Evolutionary conservation across 2,113 vertebrate species (phyloP), one percentile per base, ranked within the genome.

Genomic region (Archocentrus centrarchus): DNA sequence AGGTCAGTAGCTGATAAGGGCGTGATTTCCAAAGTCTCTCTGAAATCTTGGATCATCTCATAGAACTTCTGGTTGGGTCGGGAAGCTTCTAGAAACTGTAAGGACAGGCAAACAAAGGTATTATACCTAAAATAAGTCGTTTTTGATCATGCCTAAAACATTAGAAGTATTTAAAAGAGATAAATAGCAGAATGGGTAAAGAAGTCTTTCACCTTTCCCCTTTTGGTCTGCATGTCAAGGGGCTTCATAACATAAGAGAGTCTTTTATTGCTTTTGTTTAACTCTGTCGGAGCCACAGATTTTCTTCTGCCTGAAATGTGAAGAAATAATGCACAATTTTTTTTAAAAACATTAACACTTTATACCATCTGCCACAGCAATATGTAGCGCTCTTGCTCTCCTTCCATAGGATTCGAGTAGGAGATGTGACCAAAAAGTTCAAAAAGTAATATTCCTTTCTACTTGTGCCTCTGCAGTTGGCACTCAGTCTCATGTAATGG

Each of bases 21-120:
- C 13, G 92, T 95, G 88, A 95, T 96, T 66, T 97, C 95, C 93
- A 99, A 77, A 39, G 95, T 98, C 59, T 96, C 95, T 93, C 97
- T 94, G 90, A 97, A 98, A 35, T 98, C 97, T 87, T 97, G 96
- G 84, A 99, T 98, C 98, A 99, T 99, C 24, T 94, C 95, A 47
- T 96, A 96, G 93, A 99, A 99, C 88, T 98, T 98, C 96, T 98
- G 97, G 87, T 99, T 98, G 70, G 98, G 97, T 64, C 95, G 95
- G 76, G 86, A 93, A 55, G 37, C 91, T 75, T 99, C 97, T 79
- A 90, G 96, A 61, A 97, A 97, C 98, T 99, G 32, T 1, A 66
- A 82, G 6, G 47, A 0, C 50, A 70, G 9, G 50, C 55, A 79
- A 50, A 77, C 2, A 32, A 75, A 70, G 64, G 9, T 50, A 70